Percentiles rank a stretch among this genome's conserved stretches.
Evolutionary conservation across 1,140 invertebrate genomes (phyloP).

Genomic region (Nebria ingens): DNA sequence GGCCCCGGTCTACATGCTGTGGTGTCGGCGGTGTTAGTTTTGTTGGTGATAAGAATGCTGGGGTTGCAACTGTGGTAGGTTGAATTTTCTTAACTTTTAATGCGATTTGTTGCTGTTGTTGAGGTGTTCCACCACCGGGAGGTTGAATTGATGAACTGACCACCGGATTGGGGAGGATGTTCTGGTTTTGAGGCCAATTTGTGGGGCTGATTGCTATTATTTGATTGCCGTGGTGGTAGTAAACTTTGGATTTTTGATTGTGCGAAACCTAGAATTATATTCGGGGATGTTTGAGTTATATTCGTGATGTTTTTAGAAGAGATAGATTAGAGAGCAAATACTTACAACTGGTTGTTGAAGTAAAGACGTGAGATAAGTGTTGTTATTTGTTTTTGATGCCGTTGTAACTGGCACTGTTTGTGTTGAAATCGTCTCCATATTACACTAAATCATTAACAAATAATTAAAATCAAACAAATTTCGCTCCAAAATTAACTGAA

Average conservation of each 20-base stretch:
- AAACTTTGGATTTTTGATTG: constrained; percentile 4
- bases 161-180: neutral
- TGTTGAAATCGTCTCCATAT: neutral
- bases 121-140: neutral
- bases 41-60: constrained; percentile 9
- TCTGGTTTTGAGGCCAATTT: constrained; percentile 5
- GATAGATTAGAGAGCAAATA: neutral
- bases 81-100: constrained; percentile 2
- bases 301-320: neutral
- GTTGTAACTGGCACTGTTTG: neutral
- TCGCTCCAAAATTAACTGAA: neutral
- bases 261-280: neutral
- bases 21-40: constrained; percentile 6
- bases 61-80: neutral
- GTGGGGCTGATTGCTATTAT: constrained; percentile 16
- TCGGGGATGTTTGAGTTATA: too few species aligned
- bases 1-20: constrained; percentile 1
- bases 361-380: neutral
- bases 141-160: neutral
- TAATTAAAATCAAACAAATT: neutral
- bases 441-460: neutral
- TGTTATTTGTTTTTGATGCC: neutral
- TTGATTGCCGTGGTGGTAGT: constrained; percentile 17
- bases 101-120: neutral
- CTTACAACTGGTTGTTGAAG: neutral